Base-by-base conservation (phyloP, 2,888 invertebrate species). In the Dilophus febrilis region DNA sequence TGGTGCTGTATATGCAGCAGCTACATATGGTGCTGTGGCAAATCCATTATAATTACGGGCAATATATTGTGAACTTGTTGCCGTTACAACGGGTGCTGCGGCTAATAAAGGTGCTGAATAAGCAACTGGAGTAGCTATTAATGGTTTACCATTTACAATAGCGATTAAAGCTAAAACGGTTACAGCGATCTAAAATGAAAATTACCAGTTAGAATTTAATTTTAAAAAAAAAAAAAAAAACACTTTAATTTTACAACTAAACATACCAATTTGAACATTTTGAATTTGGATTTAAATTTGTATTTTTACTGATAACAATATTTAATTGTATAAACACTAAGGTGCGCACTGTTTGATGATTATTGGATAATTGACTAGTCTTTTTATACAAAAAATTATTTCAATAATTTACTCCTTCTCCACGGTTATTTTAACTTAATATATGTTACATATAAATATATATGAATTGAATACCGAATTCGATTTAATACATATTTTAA, bases 21-120 rank as follows among this genome's bases (percentile, higher is more conserved):
- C 47, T 46, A 49, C 51, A 44, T 44, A 50, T 45, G 50, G 53
- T 37, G 50, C 57, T 51, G 47, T 57, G 45, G 51, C 44, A 4
- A 66, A 47, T 3, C 64, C 63, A 46, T 69, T 66, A 56, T 65
- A 65, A 46, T 65, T 66, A 42, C 66, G 64, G 35, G 66, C 67
- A 51, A 71, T 58, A 40, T 66, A 69, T 57, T 70, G 71, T 42
- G 66, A 67, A 51, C 67, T 69, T 46, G 61, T 62, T 1, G 68
- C 64, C 0, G 68, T 67, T 11, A 68, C 65, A 28, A 64, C 27
- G 11, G 43, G 42, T n/a, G 45, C 43, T 7, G 47, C 46, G 17
- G 49, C 47, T 7, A 47, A 46, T 22, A 13, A 12, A 8, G 53
- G 10, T 16, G 32, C 32, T 11, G 11, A 33, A 48, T 33, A 38